Conservation (phyloP, 2,888 invertebrate genomes). For the Gortyna flavago region DNA sequence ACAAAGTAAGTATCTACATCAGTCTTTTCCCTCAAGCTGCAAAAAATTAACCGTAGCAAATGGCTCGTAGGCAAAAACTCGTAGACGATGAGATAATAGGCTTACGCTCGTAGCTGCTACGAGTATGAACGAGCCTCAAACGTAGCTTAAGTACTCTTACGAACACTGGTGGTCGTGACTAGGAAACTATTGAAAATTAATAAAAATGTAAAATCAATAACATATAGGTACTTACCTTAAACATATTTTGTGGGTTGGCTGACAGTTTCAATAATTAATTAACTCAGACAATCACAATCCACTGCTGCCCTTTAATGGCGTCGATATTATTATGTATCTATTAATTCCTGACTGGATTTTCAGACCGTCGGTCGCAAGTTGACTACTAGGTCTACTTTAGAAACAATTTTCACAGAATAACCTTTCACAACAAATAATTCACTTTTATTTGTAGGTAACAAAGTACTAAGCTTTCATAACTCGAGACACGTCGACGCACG, state of each 20-base stretch:
- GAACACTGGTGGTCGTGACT: conserved; percentile 18
- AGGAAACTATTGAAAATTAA: conserved; percentile 8
- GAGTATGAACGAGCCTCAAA: conserved; percentile 47
- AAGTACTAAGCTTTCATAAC: conserved; percentile 50
- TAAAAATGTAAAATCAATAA: conserved; percentile 28
- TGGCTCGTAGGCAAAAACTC: conserved; percentile 42
- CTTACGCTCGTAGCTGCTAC: conserved; percentile 43
- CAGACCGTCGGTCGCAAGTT: not conserved
- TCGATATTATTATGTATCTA: not conserved
- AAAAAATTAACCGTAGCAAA: conserved; percentile 46
- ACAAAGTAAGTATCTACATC: conserved; percentile 15
- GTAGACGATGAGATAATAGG: conserved; percentile 50
- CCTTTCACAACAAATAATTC: not conserved
- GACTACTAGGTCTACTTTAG: not conserved
- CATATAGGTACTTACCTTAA: too few species aligned
- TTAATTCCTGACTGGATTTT: not conserved
- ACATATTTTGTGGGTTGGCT: not conserved
- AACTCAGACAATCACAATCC: too few species aligned
- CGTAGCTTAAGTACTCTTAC: conserved; percentile 44
- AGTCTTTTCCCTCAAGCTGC: conserved; percentile 15
- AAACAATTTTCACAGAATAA: not conserved
- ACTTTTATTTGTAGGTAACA: conserved; percentile 5
- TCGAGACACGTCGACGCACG: conserved; percentile 49
- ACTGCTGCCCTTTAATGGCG: not conserved
- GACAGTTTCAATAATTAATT: not conserved